Conservation (phyloP, 2,113 vertebrate genomes). For the Nymphicus hollandicus region DNA sequence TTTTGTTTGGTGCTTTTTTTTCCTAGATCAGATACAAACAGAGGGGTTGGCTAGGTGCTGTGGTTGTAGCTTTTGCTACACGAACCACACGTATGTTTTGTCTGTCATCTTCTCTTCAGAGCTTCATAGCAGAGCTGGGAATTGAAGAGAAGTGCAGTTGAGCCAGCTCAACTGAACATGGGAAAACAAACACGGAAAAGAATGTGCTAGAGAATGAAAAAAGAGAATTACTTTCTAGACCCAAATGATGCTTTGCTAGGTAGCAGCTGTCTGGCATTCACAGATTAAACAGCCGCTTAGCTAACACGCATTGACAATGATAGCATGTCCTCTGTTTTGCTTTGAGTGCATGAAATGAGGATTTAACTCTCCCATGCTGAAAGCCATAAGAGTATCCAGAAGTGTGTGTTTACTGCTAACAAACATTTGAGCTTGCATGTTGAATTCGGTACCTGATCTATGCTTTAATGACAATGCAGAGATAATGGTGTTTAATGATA, state of each 20-base stretch:
- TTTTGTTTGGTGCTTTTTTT: neutral
- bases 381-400: neutral
- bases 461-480: neutral
- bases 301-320: neutral
- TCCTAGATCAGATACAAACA: neutral
- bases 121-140: neutral
- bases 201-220: constrained; percentile 39
- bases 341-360: neutral
- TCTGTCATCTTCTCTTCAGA: neutral
- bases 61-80: neutral
- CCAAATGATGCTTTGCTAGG: constrained; percentile 33
- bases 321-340: constrained; percentile 5
- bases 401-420: neutral
- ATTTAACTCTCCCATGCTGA: neutral
- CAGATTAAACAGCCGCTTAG: constrained; percentile 5
- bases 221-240: constrained; percentile 24
- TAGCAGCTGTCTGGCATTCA: constrained; percentile 51
- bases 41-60: neutral
- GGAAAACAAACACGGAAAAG: constrained; percentile 46
- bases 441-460: neutral
- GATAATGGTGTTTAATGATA: neutral
- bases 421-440: neutral
- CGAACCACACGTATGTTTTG: neutral
- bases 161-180: constrained; percentile 3
- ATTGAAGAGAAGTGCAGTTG: neutral